These are phyloP conservation scores for Hirtodrosophila histrioides DNA, from an alignment of 2,888 invertebrate species.

Conservation along the genomic window DNA sequence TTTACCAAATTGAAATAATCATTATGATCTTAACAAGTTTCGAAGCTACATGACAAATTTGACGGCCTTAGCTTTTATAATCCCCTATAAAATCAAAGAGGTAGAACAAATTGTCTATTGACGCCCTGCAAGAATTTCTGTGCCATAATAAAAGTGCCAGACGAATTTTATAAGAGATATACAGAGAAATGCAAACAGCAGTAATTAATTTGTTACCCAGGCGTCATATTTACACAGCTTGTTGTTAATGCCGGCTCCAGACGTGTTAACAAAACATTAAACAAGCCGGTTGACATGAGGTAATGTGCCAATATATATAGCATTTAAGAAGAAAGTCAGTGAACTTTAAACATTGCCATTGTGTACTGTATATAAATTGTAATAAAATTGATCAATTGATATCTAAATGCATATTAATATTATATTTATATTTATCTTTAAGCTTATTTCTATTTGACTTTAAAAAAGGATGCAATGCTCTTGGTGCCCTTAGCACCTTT, in stretches of 20 bases:
- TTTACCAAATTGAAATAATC: no score
- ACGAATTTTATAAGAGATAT: slow-evolving; percentile 1
- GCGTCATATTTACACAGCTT: slow-evolving; percentile 31
- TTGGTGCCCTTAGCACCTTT: slow-evolving; percentile 92
- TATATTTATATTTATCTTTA: not conserved
- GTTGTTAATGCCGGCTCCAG: slow-evolving; percentile 38
- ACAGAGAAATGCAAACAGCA: slow-evolving; percentile 31
- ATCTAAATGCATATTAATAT: not conserved
- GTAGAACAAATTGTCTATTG: no score
- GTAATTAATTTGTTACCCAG: slow-evolving; percentile 45
- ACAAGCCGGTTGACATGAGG: slow-evolving; percentile 33
- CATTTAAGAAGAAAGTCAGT: slow-evolving; percentile 22
- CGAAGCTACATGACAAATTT: no score
- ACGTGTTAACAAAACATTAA: slow-evolving; percentile 65
- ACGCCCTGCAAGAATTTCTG: not conserved
- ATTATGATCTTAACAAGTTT: no score
- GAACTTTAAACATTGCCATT: slow-evolving; percentile 25
- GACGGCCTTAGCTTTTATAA: no score
- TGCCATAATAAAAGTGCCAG: not conserved
- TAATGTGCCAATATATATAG: slow-evolving; percentile 1
- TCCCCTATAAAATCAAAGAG: no score
- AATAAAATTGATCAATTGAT: slow-evolving; percentile 12
- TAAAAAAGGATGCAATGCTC: slow-evolving; percentile 92
- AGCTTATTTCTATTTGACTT: slow-evolving; percentile 67
- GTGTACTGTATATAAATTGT: not conserved